Percentiles rank a stretch among this genome's conserved stretches.
Evolutionary conservation across 1,140 invertebrate species (phyloP).

Genomic region (Cepaea nemoralis): DNA sequence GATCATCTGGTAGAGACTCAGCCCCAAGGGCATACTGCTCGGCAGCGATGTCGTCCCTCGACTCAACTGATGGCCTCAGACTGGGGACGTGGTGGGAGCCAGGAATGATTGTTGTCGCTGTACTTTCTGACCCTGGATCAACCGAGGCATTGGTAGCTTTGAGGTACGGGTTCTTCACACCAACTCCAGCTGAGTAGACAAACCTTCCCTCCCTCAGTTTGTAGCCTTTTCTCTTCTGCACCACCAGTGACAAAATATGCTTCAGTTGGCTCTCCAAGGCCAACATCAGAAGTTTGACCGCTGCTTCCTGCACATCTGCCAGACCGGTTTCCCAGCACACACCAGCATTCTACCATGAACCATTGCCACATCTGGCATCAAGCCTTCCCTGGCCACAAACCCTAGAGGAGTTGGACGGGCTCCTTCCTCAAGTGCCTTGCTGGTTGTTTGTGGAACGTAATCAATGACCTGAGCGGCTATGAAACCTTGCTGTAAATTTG

Average conservation of each 20-base stretch:
- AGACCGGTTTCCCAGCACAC: slow-evolving; percentile 86
- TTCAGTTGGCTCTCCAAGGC: slow-evolving; percentile 83
- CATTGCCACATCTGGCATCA: slow-evolving; percentile 83
- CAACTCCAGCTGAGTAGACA: slow-evolving; percentile 81
- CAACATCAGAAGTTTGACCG: slow-evolving; percentile 81
- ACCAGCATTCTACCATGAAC: slow-evolving; percentile 84
- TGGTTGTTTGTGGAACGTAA: slow-evolving; percentile 75
- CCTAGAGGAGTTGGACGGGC: slow-evolving; percentile 49
- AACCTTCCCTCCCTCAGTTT: slow-evolving; percentile 79
- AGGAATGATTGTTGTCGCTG: slow-evolving; percentile 58
- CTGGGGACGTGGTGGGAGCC: slow-evolving; percentile 65
- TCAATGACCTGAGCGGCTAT: slow-evolving; percentile 62
- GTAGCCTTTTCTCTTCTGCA: slow-evolving; percentile 82
- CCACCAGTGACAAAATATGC: slow-evolving; percentile 81
- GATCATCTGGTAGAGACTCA: slow-evolving; percentile 35
- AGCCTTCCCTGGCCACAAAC: slow-evolving; percentile 69
- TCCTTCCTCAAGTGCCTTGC: slow-evolving; percentile 54
- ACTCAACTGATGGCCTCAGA: slow-evolving; percentile 67
- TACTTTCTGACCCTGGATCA: slow-evolving; percentile 46
- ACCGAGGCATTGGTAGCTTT: not conserved
- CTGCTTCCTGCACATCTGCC: slow-evolving; percentile 83
- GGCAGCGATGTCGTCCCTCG: slow-evolving; percentile 67
- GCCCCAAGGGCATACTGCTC: slow-evolving; percentile 60
- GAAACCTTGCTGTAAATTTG: slow-evolving; percentile 64
- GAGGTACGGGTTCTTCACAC: slow-evolving; percentile 79